Percentiles rank a stretch among this genome's conserved stretches.
Evolutionary conservation across 2,888 invertebrate species (phyloP).

Genomic region (Leistus spinibarbis): DNA sequence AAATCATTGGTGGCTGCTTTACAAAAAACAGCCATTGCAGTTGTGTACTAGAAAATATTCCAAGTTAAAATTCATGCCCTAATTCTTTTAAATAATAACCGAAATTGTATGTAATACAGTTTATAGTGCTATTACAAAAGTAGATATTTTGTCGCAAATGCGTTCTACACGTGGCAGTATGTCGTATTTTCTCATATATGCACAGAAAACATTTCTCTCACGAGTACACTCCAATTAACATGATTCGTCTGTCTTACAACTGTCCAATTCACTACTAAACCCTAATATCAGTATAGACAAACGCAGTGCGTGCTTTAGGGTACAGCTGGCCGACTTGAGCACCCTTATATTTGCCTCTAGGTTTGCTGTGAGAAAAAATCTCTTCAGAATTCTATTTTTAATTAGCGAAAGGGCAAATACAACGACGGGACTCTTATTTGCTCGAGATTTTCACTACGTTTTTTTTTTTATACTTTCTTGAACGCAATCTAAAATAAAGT

Average conservation of each 20-base stretch:
- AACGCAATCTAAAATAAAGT: too few relatives aligned
- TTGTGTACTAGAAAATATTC: too few relatives aligned
- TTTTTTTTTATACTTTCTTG: too few relatives aligned
- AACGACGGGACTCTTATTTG: not conserved
- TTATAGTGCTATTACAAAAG: not conserved
- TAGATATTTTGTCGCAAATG: not conserved
- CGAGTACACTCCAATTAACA: slow-evolving; percentile 48
- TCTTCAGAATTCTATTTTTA: slow-evolving; percentile 36
- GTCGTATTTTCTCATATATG: slow-evolving; percentile 8
- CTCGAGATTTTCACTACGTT: too few relatives aligned
- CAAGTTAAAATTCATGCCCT: too few relatives aligned
- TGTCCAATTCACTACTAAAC: not conserved
- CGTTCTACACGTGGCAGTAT: not conserved
- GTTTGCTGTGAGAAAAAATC: slow-evolving; percentile 18
- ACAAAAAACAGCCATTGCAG: too few relatives aligned
- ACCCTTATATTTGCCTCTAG: slow-evolving; percentile 14
- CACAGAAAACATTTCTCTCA: slow-evolving; percentile 34
- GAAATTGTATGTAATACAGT: too few relatives aligned
- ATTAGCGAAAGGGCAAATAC: slow-evolving; percentile 34
- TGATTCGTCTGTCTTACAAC: slow-evolving; percentile 47
- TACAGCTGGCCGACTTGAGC: not conserved
- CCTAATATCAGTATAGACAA: not conserved
- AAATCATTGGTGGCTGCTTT: too few relatives aligned
- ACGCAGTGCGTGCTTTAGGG: not conserved
- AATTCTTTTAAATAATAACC: too few relatives aligned